phyloP scores from a whole-genome alignment of 2,797 vertebrate genomes.

The Peromyscus attwateri region DNA sequence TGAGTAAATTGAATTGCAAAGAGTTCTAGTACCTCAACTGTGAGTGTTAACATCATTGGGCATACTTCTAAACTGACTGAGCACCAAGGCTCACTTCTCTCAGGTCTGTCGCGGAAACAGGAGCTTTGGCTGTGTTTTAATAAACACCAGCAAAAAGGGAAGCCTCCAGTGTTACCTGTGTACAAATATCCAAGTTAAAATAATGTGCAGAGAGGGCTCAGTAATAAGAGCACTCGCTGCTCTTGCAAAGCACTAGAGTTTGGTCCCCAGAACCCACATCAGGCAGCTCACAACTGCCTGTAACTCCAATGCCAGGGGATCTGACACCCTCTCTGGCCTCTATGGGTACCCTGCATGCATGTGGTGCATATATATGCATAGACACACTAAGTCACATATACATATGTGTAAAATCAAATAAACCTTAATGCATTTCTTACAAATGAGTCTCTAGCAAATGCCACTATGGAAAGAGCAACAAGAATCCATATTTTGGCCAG shows the following conservation, averaged over 20 bases:
- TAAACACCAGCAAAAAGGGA: slow-evolving; percentile 38
- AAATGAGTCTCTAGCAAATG: slow-evolving; percentile 1
- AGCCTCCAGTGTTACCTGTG: not conserved
- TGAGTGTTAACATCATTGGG: not conserved
- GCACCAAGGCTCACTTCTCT: not conserved
- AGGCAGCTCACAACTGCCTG: not conserved
- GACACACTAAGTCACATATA: not conserved
- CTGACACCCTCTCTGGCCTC: not conserved
- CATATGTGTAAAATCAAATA: not conserved
- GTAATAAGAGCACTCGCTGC: too few species aligned
- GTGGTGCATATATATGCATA: too few species aligned
- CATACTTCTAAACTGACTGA: not conserved
- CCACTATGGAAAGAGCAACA: not conserved
- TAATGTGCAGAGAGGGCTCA: not conserved
- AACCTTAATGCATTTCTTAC: not conserved
- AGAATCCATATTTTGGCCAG: not conserved
- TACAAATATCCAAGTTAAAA: slow-evolving; percentile 35
- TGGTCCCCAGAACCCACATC: not conserved
- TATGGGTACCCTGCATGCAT: not conserved
- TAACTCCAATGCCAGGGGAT: too few species aligned
- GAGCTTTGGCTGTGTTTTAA: not conserved
- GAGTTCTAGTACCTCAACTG: not conserved
- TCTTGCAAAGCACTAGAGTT: not conserved
- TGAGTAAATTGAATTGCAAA: not conserved
- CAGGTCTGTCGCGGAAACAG: not conserved